Evolutionary conservation across 2,797 vertebrate genomes (phyloP).

Genomic region (Neopelma chrysocephalum): DNA sequence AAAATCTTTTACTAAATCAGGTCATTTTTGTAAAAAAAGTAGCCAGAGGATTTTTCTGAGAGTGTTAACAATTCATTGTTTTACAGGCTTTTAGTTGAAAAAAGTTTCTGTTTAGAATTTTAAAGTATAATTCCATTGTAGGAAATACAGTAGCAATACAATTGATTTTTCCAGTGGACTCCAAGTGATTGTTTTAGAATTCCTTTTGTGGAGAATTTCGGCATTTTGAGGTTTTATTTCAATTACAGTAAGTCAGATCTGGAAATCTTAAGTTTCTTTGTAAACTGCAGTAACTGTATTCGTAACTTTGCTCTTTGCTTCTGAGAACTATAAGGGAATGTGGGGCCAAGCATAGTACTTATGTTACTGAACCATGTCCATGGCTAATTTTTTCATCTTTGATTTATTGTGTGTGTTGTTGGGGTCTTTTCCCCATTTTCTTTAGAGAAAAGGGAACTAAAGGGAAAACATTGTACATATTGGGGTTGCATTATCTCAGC

Average conservation of each 20-base stretch:
- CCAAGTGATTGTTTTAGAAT: background rate
- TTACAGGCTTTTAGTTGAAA: background rate
- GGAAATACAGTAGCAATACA: background rate
- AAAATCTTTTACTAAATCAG: background rate
- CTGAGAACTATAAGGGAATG: background rate
- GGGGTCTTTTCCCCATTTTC: background rate
- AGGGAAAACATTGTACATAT: background rate
- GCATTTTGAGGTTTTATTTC: background rate
- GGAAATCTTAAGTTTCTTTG: background rate
- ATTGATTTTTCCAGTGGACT: background rate
- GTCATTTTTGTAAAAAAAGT: background rate
- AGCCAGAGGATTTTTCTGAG: background rate
- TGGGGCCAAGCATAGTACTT: background rate
- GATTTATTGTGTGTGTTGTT: background rate
- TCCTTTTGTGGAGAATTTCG: background rate
- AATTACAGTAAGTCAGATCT: background rate
- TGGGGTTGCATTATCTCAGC: background rate
- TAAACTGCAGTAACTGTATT: background rate
- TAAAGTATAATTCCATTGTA: background rate
- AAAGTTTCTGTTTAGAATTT: slow-evolving; percentile 2
- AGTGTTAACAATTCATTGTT: background rate
- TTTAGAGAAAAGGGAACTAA: background rate
- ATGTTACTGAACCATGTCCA: background rate
- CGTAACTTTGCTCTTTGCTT: background rate
- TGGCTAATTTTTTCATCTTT: background rate